A percentile compares a stretch with the other conserved stretches of the same genome.
These are phyloP conservation scores for Alosa alosa DNA, from an alignment of 2,113 vertebrate genomes.

Conservation along the genomic window DNA sequence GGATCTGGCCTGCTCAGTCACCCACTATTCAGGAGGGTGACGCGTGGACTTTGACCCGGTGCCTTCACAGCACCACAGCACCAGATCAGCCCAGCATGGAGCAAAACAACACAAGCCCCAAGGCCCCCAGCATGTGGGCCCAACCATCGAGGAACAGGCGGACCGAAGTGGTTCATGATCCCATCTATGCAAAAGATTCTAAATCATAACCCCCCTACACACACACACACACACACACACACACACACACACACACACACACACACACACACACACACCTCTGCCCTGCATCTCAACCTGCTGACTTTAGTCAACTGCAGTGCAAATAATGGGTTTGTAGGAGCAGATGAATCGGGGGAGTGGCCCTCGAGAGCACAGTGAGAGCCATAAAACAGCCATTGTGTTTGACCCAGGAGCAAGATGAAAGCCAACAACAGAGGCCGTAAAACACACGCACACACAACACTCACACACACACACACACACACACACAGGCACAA, in stretches of 20 bases:
- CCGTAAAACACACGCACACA: slow-evolving; percentile 27
- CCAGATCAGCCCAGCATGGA: neutral
- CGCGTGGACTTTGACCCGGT: neutral
- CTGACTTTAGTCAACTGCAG: neutral
- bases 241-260: no score
- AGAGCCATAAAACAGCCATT: slow-evolving; percentile 46
- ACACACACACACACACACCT: no score
- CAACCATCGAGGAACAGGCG: neutral
- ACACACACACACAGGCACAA: neutral
- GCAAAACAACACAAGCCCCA: neutral
- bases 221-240: no score
- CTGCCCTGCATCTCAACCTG: neutral
- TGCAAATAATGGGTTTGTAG: neutral
- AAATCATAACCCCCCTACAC: no score
- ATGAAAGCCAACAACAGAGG: slow-evolving; percentile 43
- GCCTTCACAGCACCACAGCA: neutral
- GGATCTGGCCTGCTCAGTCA: neutral
- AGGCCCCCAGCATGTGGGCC: neutral
- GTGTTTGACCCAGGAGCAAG: slow-evolving; percentile 36
- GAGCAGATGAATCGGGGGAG: slow-evolving; percentile 42
- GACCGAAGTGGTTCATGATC: neutral
- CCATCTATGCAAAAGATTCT: neutral
- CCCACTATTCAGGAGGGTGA: neutral
- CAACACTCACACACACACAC: neutral
- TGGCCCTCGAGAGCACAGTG: slow-evolving; percentile 30